A percentile compares a stretch with the other conserved stretches of the same genome.
phyloP scores from a whole-genome alignment of 2,888 invertebrate genomes.

The Molanna angustata region DNA sequence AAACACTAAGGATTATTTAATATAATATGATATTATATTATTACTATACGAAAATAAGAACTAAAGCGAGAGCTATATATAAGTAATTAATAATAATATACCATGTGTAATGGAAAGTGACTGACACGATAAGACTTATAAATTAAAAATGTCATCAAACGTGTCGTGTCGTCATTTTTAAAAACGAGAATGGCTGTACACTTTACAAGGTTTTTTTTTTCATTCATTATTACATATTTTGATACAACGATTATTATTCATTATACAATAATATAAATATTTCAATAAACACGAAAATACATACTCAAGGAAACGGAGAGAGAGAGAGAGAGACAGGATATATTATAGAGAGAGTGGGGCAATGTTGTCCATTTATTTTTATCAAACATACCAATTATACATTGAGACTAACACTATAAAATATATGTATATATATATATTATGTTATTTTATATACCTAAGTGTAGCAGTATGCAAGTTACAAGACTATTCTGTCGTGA shows the following conservation, averaged over 20 bases:
- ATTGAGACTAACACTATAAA: conserved; percentile 23
- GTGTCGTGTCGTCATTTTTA: no score
- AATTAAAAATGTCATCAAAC: no score
- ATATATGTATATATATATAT: no score
- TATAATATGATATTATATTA: neutral
- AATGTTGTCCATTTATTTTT: conserved; percentile 12
- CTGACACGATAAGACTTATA: conserved; percentile 4
- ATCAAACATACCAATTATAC: conserved; percentile 27
- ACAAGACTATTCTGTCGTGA: neutral
- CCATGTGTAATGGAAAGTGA: conserved; percentile 17
- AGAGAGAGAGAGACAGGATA: no score
- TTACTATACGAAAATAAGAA: neutral
- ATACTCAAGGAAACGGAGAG: no score
- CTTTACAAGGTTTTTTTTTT: conserved; percentile 27
- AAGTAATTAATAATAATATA: conserved; percentile 6
- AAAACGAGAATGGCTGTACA: conserved; percentile 26
- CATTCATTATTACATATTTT: conserved; percentile 11
- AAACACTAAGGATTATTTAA: no score
- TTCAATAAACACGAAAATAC: no score
- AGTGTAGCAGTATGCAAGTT: neutral
- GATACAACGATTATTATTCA: conserved; percentile 26
- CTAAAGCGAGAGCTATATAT: neutral
- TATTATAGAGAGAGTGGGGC: conserved; percentile 21
- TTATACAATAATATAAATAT: no score
- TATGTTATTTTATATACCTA: conserved; percentile 11